Evolutionary conservation across 2,113 vertebrate species (phyloP).

Genomic region (Albula glossodonta): DNA sequence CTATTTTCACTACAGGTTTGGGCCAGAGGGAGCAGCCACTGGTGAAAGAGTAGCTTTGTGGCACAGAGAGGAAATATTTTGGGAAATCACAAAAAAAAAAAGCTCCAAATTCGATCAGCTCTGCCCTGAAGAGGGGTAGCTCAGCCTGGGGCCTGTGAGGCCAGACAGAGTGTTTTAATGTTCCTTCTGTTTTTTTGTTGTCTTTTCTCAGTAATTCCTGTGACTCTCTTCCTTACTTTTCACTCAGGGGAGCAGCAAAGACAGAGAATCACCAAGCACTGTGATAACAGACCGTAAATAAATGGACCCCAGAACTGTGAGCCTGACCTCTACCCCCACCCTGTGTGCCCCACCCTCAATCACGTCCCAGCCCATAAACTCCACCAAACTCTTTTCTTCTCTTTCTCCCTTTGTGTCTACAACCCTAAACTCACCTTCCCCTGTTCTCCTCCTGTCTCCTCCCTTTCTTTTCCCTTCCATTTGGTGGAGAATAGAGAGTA

Average conservation of each 20-base stretch:
- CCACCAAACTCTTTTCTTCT: not conserved
- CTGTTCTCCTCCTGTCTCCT: conserved; percentile 33
- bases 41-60: too few species aligned
- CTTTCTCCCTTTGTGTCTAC: not conserved
- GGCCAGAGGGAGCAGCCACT: not conserved
- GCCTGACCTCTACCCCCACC: conserved; percentile 45
- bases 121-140: too few species aligned
- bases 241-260: conserved; percentile 51
- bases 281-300: conserved; percentile 72
- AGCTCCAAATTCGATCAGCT: too few species aligned
- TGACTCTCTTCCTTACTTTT: conserved; percentile 28
- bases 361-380: not conserved
- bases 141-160: not conserved
- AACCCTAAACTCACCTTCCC: not conserved
- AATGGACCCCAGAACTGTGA: conserved; percentile 71
- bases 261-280: conserved; percentile 70
- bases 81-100: too few species aligned
- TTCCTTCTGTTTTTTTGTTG: conserved; percentile 41
- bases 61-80: too few species aligned
- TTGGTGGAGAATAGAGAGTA: not conserved
- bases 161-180: not conserved
- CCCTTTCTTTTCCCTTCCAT: conserved; percentile 19
- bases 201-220: not conserved
- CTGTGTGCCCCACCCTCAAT: not conserved
- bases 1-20: not conserved